Evolutionary conservation across 2,113 vertebrate genomes (phyloP).

Genomic region (Ctenomys sociabilis): DNA sequence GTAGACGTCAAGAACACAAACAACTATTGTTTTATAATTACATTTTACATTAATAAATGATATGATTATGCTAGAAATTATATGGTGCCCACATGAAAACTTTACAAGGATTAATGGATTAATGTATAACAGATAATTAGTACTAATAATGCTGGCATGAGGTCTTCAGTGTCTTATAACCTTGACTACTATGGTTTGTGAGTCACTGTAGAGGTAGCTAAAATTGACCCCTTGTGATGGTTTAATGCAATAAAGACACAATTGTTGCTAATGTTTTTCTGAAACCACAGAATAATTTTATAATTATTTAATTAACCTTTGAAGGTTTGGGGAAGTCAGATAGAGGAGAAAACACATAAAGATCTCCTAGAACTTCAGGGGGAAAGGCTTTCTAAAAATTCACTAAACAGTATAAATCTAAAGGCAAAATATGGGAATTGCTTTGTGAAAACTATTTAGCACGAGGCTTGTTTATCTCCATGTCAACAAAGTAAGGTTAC

Average conservation of each 20-base stretch:
- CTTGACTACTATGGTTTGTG: background rate
- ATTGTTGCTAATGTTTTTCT: background rate
- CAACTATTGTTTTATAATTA: background rate
- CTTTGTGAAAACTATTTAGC: background rate
- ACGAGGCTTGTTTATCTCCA: background rate
- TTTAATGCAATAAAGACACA: background rate
- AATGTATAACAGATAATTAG: background rate
- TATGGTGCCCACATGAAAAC: background rate
- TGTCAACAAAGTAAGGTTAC: constrained; percentile 10
- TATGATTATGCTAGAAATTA: background rate
- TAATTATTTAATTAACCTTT: constrained; percentile 19
- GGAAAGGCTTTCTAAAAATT: constrained; percentile 12
- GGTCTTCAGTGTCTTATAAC: background rate
- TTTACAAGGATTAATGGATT: background rate
- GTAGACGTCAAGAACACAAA: background rate
- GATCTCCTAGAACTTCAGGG: background rate
- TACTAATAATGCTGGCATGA: background rate
- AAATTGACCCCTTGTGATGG: background rate
- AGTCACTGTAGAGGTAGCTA: background rate
- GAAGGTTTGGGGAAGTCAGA: background rate
- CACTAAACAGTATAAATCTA: background rate
- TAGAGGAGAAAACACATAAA: background rate
- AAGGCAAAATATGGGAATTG: constrained; percentile 22
- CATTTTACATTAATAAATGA: background rate
- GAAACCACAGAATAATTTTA: background rate